A percentile compares a stretch with the other conserved stretches of the same genome.
Evolutionary conservation across 1,140 invertebrate species (phyloP).

Genomic region (Bombus ignitus): DNA sequence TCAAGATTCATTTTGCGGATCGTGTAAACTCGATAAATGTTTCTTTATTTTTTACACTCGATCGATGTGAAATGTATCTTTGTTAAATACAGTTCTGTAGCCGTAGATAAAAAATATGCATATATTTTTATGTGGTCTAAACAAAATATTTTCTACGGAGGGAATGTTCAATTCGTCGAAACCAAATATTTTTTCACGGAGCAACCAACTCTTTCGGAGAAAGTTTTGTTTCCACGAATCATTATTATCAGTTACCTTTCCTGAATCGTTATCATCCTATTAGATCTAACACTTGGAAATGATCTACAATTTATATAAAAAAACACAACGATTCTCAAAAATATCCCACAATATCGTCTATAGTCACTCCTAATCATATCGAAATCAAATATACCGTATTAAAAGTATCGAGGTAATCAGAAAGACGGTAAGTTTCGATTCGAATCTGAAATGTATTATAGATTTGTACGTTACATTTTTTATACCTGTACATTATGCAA

Average conservation of each 20-base stretch:
- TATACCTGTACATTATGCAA: not conserved
- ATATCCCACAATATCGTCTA: no score
- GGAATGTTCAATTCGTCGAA: not conserved
- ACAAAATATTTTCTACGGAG: slow-evolving; percentile 9
- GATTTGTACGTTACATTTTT: not conserved
- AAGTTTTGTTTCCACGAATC: slow-evolving; percentile 5
- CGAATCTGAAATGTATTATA: no score
- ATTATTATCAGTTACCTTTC: not conserved
- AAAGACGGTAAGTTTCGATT: no score
- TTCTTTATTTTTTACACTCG: not conserved
- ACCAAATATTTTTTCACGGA: not conserved
- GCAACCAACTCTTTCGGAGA: slow-evolving; percentile 24
- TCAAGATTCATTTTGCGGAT: not conserved
- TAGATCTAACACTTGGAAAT: not conserved
- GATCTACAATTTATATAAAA: not conserved
- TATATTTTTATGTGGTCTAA: no score
- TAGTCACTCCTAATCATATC: no score
- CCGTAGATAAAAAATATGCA: not conserved
- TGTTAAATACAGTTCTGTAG: not conserved
- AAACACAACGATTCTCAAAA: not conserved
- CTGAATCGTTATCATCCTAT: no score
- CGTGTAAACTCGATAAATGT: not conserved
- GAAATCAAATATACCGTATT: no score
- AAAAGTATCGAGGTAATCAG: no score
- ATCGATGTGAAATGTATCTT: not conserved